Evolutionary conservation across 2,113 vertebrate species (phyloP).

Genomic region (Forbesichthys papilliferus): DNA sequence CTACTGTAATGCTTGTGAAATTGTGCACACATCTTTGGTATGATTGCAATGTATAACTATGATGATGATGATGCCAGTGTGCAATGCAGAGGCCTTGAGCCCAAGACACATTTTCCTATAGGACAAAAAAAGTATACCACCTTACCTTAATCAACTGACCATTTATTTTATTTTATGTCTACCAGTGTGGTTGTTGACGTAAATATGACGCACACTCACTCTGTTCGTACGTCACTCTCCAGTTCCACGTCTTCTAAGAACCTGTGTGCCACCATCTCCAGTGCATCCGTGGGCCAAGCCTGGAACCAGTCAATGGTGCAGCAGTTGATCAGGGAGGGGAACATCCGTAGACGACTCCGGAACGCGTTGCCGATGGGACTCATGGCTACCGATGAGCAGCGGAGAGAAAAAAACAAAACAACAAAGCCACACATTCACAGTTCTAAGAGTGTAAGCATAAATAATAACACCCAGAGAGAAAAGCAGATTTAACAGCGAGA

Average conservation of each 20-base stretch:
- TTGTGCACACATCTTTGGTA: too few relatives aligned
- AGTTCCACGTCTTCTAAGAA: constrained; percentile 90
- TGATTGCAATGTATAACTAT: too few relatives aligned
- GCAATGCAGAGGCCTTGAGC: too few relatives aligned
- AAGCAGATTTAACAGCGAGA: too few relatives aligned
- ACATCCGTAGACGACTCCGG: constrained; percentile 90
- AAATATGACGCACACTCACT: constrained; percentile 70
- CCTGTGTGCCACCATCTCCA: constrained; percentile 92
- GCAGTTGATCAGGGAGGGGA: constrained; percentile 93
- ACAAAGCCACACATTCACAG: background rate
- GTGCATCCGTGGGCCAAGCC: constrained; percentile 89
- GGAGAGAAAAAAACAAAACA: background rate
- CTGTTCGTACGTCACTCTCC: constrained; percentile 74
- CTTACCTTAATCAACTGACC: too few relatives aligned
- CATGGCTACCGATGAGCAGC: constrained; percentile 78
- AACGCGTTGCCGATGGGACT: constrained; percentile 94
- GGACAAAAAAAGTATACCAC: too few relatives aligned
- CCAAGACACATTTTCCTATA: too few relatives aligned
- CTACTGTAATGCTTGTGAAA: too few relatives aligned
- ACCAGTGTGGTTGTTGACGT: background rate
- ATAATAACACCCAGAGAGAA: too few relatives aligned
- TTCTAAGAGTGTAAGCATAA: too few relatives aligned
- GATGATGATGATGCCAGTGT: too few relatives aligned
- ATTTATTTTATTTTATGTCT: too few relatives aligned
- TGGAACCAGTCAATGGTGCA: constrained; percentile 97